Percentiles rank a stretch among this genome's conserved stretches.
Evolutionary conservation across 2,797 vertebrate genomes (phyloP).

Genomic region (Tapirus indicus): DNA sequence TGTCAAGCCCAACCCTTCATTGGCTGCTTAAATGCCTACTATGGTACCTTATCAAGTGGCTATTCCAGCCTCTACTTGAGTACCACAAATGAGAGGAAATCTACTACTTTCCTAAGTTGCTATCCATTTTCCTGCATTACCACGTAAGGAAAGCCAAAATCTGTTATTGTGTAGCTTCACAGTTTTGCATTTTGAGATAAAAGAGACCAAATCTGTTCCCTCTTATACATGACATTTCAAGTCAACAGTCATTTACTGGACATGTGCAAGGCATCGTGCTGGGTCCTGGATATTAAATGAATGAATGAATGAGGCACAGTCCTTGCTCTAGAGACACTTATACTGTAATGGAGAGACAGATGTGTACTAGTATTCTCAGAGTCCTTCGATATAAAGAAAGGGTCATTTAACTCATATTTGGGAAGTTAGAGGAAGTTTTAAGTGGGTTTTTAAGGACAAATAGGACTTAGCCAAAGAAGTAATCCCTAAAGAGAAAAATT

Average conservation of each 20-base stretch:
- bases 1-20: not conserved
- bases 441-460: not conserved
- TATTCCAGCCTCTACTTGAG: not conserved
- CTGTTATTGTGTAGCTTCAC: not conserved
- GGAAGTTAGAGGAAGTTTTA: not conserved
- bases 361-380: not conserved
- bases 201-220: not conserved
- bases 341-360: not conserved
- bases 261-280: not conserved
- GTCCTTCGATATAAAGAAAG: not conserved
- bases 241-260: not conserved
- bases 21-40: not conserved
- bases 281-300: not conserved
- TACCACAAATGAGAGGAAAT: not conserved
- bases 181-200: constrained; percentile 12
- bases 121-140: not conserved
- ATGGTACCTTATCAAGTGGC: not conserved
- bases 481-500: not conserved
- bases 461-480: not conserved
- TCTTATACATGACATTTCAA: not conserved
- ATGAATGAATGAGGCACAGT: not conserved
- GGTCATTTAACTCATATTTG: not conserved
- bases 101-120: not conserved
- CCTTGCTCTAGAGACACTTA: not conserved
- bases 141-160: not conserved